A percentile compares a stretch with the other conserved stretches of the same genome.
Conservation (phyloP, 2,797 vertebrate species). For the Sebastes melanostomus region DNA sequence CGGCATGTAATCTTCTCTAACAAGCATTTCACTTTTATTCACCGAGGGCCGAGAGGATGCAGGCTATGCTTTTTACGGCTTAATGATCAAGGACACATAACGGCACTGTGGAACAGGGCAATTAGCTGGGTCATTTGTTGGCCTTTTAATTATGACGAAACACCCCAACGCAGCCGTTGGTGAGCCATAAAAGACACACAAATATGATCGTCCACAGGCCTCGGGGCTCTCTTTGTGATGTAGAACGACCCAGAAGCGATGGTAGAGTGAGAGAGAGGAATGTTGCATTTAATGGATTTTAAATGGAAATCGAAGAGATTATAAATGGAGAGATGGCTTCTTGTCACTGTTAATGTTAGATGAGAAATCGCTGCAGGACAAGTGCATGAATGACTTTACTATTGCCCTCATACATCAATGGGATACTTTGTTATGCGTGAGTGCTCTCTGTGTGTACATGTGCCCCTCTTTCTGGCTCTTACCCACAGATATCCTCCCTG, state of each 20-base stretch:
- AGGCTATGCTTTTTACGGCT: slow-evolving; percentile 47
- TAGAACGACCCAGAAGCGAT: slow-evolving; percentile 61
- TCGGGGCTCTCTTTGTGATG: slow-evolving; percentile 61
- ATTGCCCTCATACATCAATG: slow-evolving; percentile 56
- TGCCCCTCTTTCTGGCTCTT: slow-evolving; percentile 64
- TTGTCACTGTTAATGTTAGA: slow-evolving; percentile 75
- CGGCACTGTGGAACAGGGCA: slow-evolving; percentile 63
- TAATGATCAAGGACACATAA: slow-evolving; percentile 68
- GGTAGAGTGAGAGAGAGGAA: slow-evolving; percentile 54
- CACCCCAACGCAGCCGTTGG: slow-evolving; percentile 54
- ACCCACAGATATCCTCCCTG: slow-evolving; percentile 92
- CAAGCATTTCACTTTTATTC: slow-evolving; percentile 50
- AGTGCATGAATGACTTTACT: slow-evolving; percentile 69
- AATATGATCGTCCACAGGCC: slow-evolving; percentile 65
- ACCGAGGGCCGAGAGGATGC: slow-evolving; percentile 29
- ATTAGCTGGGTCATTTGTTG: slow-evolving; percentile 72
- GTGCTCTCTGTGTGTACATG: slow-evolving; percentile 13
- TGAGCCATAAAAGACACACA: slow-evolving; percentile 71
- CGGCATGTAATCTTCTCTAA: slow-evolving; percentile 40
- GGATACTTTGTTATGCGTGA: slow-evolving; percentile 23
- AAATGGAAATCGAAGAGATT: slow-evolving; percentile 77
- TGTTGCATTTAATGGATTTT: slow-evolving; percentile 73
- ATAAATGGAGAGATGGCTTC: slow-evolving; percentile 72
- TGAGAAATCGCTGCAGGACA: slow-evolving; percentile 75
- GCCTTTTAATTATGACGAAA: slow-evolving; percentile 76